Base-by-base conservation (phyloP, 2,797 vertebrate species). In the Champsocephalus gunnari region DNA sequence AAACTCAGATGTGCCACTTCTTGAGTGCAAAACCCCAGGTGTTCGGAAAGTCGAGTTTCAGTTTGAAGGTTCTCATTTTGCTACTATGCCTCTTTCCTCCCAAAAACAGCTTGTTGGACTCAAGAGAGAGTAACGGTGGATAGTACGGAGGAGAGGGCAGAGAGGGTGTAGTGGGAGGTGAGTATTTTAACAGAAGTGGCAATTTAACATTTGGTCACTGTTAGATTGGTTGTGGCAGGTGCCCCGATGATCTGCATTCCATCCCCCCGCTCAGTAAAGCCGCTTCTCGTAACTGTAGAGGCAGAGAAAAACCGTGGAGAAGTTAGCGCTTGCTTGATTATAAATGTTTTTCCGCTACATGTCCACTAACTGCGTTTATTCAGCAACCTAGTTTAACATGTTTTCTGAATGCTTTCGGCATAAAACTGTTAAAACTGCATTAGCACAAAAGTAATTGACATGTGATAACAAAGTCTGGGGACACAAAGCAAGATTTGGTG, bases 281-380 rank as follows among this genome's bases (percentile, higher is more conserved):
- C 96, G 95, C 93, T 98, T 98, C 94, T 98, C 96, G 66, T 95
- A 98, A 91, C 97, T 98, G 92, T 63, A 53, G 80, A 86, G 41
- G 69, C 12, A 78, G 48, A 79, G 14, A 71, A 12, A 71, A 5
- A 50, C 1, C 0, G 3, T 10, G 55, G 5, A 21, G 7, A 70
- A 65, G 50, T 76, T 28, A 82, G 34, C 1, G 0, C 3, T 16
- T n/a, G 9, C 1, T 49, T 0, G 0, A 3, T 34, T 10, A 12
- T 9, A 24, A 54, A 56, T 8, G 1, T 28, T 9, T 17, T 34
- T 17, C 21, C 59, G 12, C 13, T 24, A 32, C 2, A 32, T 17
- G 12, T 49, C 19, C 12, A 2, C 12, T n/a, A 7, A 17, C 21
- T 21, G 32, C 12, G 3, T 51, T 6, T 21, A 41, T 43, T 56